Evolutionary conservation across 2,888 invertebrate species (phyloP), one percentile per base, ranked within the genome.

Genomic region (Drosophila nr. medialis): DNA sequence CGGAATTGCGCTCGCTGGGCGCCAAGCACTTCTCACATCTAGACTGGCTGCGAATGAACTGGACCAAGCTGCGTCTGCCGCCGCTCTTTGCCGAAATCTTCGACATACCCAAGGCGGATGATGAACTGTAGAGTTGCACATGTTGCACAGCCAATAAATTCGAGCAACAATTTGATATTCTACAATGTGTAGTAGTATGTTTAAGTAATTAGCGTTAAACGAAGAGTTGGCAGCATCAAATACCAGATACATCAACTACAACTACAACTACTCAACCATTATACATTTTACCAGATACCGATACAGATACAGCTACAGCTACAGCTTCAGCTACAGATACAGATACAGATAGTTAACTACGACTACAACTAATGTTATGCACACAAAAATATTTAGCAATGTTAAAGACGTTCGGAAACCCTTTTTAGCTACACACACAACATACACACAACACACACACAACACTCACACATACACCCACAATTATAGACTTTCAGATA

Each of bases 1-100:
- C 96, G 49, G 97, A 98, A 92, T 94, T 98, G 77, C 94, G 96
- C 71, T 95, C 95, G 38, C 94, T 99, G 62, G 98, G 98, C 38
- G 94, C 94, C 51, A 96, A 96, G 80, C 98, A 99, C 93, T 95
- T 96, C 82, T 95, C 96, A 80, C 96, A 97, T 89, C 94, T 99
- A 90, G 95, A 96, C 92, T 99, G 98, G 98, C 98, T 97, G 94
- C 95, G 98, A 82, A 95, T 96, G 89, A 96, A 97, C 93, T 98
- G 98, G 98, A 95, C 95, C 69, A 95, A 96, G 88, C 94, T 97
- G 69, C 94, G 96, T 75, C 94, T 99, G 87, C 99, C 99, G 54
- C 98, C 98, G 4, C 95, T 99, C 64, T 99, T 98, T 93, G 96
- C 98, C 40, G 99, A 99, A 94, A 98, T 99, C 88, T 99, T 98